Evolutionary conservation across 2,797 vertebrate genomes (phyloP), one percentile per base, ranked within the genome.

Genomic region (Rhadinocentrus ornatus): DNA sequence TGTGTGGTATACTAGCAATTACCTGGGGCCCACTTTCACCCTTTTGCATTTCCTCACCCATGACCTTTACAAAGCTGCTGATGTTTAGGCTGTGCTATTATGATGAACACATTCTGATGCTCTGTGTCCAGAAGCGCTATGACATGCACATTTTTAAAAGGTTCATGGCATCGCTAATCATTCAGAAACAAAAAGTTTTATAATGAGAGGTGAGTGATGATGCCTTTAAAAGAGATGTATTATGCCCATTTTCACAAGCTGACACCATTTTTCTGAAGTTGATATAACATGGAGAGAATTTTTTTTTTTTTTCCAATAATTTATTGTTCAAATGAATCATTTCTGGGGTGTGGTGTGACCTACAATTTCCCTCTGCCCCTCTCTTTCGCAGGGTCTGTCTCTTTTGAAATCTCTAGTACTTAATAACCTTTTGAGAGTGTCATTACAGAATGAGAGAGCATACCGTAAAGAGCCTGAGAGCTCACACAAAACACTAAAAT

Each of bases 11-110:
- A 82, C 77, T 73, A 66, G 63, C 62, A 68, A 63, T 76, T 78
- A 71, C 18, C 70, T 39, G 50, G 61, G 26, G 32, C 52, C 18
- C 39, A 0, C 54, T 46, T 73, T 85, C 72, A 88, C 80, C 29
- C 69, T 66, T 71, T 81, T 88, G 78, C 73, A 71, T 76, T 76
- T 75, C 56, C 53, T 86, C 71, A 84, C 81, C 83, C 80, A 24
- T 85, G 83, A 89, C 82, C 88, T 89, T 83, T 71, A 59, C 62
- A 63, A 79, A 76, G 73, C 85, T 50, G 3, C 52, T 59, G 65
- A 84, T 63, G 41, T 73, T 69, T 57, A 69, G 68, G 32, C 69
- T 15, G 16, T 58, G 48, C 61, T 68, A 50, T 71, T 62, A 69
- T 77, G 55, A 81, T 69, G 66, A 87, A 86, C 75, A 61, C 61